A percentile compares a stretch with the other conserved stretches of the same genome.
These are phyloP conservation scores for Tenualosa thibaudeaui DNA, from an alignment of 2,797 vertebrate genomes.

Conservation along the genomic window DNA sequence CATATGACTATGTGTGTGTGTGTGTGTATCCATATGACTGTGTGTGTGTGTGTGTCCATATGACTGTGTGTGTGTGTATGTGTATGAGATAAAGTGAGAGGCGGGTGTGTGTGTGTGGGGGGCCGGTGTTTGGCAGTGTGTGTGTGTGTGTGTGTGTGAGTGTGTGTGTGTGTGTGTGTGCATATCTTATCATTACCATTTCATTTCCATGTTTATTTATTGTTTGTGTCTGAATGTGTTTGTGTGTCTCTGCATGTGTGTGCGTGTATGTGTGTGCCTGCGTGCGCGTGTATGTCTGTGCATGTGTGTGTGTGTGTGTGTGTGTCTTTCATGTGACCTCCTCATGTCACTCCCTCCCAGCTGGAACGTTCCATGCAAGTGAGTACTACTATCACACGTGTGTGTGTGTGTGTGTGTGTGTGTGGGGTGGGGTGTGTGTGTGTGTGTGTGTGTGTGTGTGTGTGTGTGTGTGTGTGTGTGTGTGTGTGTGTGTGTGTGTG, in stretches of 20 bases:
- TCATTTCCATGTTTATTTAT: no score
- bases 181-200: not conserved
- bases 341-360: conserved; percentile 43
- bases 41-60: not conserved
- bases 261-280: conserved; percentile 5
- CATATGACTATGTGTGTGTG: not conserved
- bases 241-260: not conserved
- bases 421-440: not conserved
- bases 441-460: not conserved
- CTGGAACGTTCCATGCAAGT: conserved; percentile 9
- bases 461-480: not conserved
- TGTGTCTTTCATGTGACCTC: conserved; percentile 1
- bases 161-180: not conserved
- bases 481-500: no score
- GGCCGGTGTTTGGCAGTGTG: no score
- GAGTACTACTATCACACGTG: conserved; percentile 2
- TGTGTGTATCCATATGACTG: no score
- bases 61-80: not conserved
- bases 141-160: not conserved
- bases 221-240: not conserved
- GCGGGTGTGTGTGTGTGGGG: not conserved
- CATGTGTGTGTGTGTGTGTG: not conserved
- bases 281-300: not conserved
- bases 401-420: not conserved
- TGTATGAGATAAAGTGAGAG: not conserved